A percentile compares a stretch with the other conserved stretches of the same genome.
Evolutionary conservation across 2,797 vertebrate genomes (phyloP).

Genomic region (Betta splendens): DNA sequence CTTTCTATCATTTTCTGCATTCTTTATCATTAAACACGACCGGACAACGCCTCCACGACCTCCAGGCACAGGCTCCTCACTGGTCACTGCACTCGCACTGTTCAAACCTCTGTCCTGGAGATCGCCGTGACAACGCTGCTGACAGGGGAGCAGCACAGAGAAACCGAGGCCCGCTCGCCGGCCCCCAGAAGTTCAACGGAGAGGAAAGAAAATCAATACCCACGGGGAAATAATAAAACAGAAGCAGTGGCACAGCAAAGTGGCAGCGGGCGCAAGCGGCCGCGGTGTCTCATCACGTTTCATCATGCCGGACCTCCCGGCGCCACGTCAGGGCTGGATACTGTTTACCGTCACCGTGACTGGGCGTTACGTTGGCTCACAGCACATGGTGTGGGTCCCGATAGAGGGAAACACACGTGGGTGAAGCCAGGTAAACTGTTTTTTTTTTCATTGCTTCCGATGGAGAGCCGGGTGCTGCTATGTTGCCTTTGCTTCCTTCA

Average conservation of each 20-base stretch:
- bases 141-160: slow-evolving; percentile 37
- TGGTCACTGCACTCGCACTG: background rate
- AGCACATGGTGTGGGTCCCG: background rate
- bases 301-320: slow-evolving; percentile 34
- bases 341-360: slow-evolving; percentile 43
- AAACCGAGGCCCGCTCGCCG: slow-evolving; percentile 34
- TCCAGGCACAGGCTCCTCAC: background rate
- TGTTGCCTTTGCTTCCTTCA: slow-evolving; percentile 41
- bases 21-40: too few species aligned
- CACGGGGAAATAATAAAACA: slow-evolving; percentile 64
- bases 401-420: slow-evolving; percentile 1
- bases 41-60: background rate
- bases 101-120: background rate
- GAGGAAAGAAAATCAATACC: slow-evolving; percentile 70
- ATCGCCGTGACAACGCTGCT: slow-evolving; percentile 8
- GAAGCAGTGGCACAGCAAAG: slow-evolving; percentile 46
- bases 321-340: slow-evolving; percentile 43
- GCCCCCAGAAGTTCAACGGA: slow-evolving; percentile 50
- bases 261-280: slow-evolving; percentile 34
- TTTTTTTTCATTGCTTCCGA: slow-evolving; percentile 47
- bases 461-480: slow-evolving; percentile 19
- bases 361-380: slow-evolving; percentile 13
- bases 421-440: slow-evolving; percentile 7
- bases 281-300: slow-evolving; percentile 52
- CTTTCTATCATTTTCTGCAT: too few species aligned